Conservation (phyloP, 2,113 vertebrate genomes). For the Passer domesticus region DNA sequence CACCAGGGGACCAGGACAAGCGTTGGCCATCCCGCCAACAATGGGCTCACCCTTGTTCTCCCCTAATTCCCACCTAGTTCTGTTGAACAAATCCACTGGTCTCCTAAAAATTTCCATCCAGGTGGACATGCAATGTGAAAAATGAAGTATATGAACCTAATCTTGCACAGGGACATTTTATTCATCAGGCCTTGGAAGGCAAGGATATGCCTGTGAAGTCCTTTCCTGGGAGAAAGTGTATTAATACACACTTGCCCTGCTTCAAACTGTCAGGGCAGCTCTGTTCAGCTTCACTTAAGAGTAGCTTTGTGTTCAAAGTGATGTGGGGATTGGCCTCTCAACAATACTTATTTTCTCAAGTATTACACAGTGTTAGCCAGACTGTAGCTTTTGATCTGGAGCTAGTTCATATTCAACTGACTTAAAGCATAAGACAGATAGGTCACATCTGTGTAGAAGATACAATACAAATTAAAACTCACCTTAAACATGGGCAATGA, state of each 20-base stretch:
- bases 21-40: background rate
- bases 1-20: background rate
- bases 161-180: background rate
- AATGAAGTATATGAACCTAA: background rate
- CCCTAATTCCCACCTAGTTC: background rate
- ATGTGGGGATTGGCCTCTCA: background rate
- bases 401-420: background rate
- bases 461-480: background rate
- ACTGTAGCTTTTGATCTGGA: background rate
- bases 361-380: background rate
- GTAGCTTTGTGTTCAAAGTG: background rate
- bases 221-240: background rate
- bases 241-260: background rate
- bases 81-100: background rate
- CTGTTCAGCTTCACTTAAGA: background rate
- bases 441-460: background rate
- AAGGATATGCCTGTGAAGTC: background rate
- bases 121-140: background rate
- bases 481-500: background rate
- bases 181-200: background rate
- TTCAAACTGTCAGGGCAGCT: background rate
- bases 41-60: rapidly evolving
- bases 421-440: background rate
- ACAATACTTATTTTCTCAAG: background rate
- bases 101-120: background rate